A percentile compares a stretch with the other conserved stretches of the same genome.
Evolutionary conservation across 2,797 vertebrate species (phyloP).

Genomic region (Pagetopsis macropterus): DNA sequence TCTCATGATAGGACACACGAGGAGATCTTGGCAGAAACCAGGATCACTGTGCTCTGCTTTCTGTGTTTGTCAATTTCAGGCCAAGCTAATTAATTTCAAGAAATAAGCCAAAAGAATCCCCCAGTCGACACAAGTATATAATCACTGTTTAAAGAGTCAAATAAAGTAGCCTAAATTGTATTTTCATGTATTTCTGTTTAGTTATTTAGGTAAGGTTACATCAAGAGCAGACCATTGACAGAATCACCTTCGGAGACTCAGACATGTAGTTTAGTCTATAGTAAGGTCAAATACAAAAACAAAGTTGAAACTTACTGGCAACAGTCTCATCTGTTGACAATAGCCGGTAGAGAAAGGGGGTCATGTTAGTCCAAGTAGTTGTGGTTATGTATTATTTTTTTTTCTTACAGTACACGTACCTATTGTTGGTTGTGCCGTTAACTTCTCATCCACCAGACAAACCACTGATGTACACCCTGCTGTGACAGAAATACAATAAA

Average conservation of each 20-base stretch:
- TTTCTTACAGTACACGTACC: conserved; percentile 32
- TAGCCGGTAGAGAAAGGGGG: conserved; percentile 46
- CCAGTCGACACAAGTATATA: conserved; percentile 32
- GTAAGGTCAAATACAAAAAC: conserved; percentile 9
- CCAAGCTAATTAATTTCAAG: conserved; percentile 53
- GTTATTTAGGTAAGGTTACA: background rate
- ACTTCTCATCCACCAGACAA: conserved; percentile 57
- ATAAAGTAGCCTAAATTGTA: background rate
- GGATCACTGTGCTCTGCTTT: conserved; percentile 53
- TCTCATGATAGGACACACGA: conserved; percentile 57
- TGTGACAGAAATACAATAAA: conserved; percentile 3
- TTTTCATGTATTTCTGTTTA: conserved; percentile 12
- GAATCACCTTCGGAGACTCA: background rate
- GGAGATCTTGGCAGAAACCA: conserved; percentile 66
- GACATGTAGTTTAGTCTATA: background rate
- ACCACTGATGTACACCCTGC: conserved; percentile 49
- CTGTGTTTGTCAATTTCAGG: conserved; percentile 61
- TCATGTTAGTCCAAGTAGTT: conserved; percentile 22
- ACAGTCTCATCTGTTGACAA: background rate
- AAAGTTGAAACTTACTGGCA: conserved; percentile 47
- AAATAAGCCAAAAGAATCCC: conserved; percentile 49
- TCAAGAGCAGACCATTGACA: background rate
- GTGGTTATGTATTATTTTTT: background rate
- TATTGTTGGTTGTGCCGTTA: conserved; percentile 11
- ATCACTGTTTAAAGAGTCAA: conserved; percentile 25